phyloP scores from a whole-genome alignment of 2,113 vertebrate species.

The Seriola rivoliana region DNA sequence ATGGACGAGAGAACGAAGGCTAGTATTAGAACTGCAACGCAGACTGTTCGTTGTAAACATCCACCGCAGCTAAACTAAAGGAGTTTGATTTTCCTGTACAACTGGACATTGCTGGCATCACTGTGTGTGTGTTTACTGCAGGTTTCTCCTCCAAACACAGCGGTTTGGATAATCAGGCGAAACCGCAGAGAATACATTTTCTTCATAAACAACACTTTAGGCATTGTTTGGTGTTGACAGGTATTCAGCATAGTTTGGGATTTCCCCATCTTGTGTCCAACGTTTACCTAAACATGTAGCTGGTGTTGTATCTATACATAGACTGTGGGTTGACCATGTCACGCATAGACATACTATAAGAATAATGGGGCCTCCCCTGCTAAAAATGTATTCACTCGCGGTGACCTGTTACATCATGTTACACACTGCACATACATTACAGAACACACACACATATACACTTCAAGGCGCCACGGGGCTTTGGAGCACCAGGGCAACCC shows the following conservation, averaged over 20 bases:
- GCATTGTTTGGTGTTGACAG: neutral
- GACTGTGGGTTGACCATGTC: neutral
- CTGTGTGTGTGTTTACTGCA: neutral
- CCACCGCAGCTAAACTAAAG: too few species aligned
- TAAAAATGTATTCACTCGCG: slow-evolving; percentile 1
- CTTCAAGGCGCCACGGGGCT: neutral
- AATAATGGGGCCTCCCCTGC: neutral
- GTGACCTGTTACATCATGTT: slow-evolving; percentile 35
- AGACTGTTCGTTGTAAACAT: too few species aligned
- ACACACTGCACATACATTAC: slow-evolving; percentile 20
- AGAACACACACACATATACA: slow-evolving; percentile 13
- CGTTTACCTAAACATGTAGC: neutral
- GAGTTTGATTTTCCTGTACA: neutral
- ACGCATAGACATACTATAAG: neutral
- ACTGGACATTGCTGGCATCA: too few species aligned
- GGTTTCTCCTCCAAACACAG: neutral
- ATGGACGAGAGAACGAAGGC: too few species aligned
- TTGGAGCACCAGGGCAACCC: slow-evolving; percentile 13
- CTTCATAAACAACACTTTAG: neutral
- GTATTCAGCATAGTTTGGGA: neutral
- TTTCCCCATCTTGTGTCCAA: neutral
- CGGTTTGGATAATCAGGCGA: neutral
- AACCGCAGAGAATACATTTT: neutral
- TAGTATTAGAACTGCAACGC: too few species aligned
- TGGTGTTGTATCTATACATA: slow-evolving; percentile 2